Base-by-base conservation (phyloP, 1,140 invertebrate species). In the Cheumatopsyche charites region DNA sequence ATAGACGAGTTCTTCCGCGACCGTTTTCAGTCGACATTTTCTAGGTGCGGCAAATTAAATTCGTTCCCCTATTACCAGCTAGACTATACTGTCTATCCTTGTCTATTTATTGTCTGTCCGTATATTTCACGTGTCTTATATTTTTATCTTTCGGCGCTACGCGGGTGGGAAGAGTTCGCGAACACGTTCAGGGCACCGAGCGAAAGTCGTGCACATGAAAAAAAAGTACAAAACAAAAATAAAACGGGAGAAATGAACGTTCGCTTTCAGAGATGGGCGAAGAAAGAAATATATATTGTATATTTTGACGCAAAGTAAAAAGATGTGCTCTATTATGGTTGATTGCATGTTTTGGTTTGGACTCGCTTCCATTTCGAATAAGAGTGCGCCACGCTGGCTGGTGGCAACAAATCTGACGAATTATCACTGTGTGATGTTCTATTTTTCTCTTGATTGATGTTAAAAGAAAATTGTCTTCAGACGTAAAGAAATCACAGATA, bases 341-440 rank as follows among this genome's bases (percentile, higher is more conserved):
- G 47, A 52, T 52, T 52, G 47, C n/a, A 17, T 52, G 47, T 52
- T 52, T 52, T 52, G 47, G 47, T 52, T 52, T 52, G 15, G n/a
- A 15, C 47, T 9, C 29, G n/a, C 9, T 36, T 36, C 29, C 29
- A 4, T 36, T 17, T 52, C 13, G n/a, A 17, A 17, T 7, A 1
- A 17, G 43, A 52, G 9, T 6, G 47, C n/a, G 47, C 47, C 15
- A 52, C 2, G 43, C 15, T 17, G 15, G 19, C 47, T 52, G 47
- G 15, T 15, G 43, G 17, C 11, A 17, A 19, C 19, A 52, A 52
- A 17, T 52, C 47, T 17, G 19, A 17, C 15, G 47, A 52, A 52
- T 52, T 52, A 17, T 52, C 47, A 17, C 9, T 17, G n/a, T 17
- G 19, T 52, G 7, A 19, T 52, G 47, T 15, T 52, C 47, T 17